These are phyloP conservation scores for Rhinoraja longicauda DNA, from an alignment of 2,797 vertebrate genomes.

Conservation along the genomic window DNA sequence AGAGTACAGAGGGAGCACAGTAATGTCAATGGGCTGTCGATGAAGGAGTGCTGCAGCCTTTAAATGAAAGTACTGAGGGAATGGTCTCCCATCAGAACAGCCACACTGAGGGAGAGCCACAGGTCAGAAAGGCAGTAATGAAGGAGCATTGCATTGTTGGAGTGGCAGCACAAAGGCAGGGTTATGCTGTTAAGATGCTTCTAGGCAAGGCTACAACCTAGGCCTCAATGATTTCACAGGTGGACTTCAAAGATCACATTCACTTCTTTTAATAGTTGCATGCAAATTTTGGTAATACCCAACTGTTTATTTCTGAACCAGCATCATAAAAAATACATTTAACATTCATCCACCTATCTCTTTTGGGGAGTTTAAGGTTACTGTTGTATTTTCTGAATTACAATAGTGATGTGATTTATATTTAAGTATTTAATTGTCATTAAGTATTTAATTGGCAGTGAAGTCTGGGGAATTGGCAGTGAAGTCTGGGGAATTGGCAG, in stretches of 20 bases:
- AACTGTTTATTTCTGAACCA: not conserved
- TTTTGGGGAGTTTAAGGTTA: not conserved
- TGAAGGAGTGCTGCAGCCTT: not conserved
- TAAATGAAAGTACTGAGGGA: not conserved
- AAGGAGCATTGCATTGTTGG: not conserved
- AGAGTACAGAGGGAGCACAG: not conserved
- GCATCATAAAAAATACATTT: not conserved
- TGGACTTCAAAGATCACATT: not conserved
- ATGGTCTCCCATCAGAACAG: not conserved
- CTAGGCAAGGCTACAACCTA: not conserved
- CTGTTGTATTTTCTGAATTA: not conserved
- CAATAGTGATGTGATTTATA: not conserved
- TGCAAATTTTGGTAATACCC: too few relatives aligned
- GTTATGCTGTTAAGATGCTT: not conserved
- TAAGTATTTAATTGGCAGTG: too few relatives aligned
- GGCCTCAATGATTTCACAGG: not conserved
- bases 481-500: too few relatives aligned
- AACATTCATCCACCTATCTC: not conserved
- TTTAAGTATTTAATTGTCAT: too few relatives aligned
- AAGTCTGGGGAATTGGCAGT: too few relatives aligned
- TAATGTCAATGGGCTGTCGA: not conserved
- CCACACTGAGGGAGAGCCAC: not conserved
- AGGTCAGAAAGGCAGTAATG: not conserved
- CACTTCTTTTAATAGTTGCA: not conserved
- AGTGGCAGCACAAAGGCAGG: not conserved